These are phyloP conservation scores for Amblyopsis rosae DNA, from an alignment of 2,113 vertebrate species.

Conservation along the genomic window DNA sequence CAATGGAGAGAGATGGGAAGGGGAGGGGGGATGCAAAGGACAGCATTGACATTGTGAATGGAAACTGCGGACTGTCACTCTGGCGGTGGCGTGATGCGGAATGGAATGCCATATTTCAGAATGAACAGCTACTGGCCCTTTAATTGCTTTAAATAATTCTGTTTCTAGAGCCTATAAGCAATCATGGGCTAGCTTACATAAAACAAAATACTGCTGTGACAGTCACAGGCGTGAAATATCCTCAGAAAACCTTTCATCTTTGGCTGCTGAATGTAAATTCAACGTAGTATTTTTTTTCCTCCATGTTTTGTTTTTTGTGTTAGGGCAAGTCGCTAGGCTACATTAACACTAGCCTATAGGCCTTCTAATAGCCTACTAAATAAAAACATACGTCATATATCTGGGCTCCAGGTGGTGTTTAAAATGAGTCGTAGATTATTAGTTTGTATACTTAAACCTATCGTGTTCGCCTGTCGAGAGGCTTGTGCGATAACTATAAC, in stretches of 20 bases:
- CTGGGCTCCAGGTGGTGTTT: too few species aligned
- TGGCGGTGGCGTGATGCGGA: conserved; percentile 38
- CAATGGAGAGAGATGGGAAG: neutral
- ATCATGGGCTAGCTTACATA: neutral
- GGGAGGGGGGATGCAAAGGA: conserved; percentile 30
- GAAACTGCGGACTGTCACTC: conserved; percentile 56
- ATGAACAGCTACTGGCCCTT: conserved; percentile 29
- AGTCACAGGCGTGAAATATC: conserved; percentile 6
- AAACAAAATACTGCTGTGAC: neutral
- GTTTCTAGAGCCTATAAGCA: neutral
- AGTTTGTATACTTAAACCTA: too few species aligned
- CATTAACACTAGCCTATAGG: too few species aligned
- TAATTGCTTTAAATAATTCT: conserved; percentile 18
- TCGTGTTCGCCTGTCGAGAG: too few species aligned
- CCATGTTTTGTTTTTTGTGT: neutral
- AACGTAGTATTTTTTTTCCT: neutral
- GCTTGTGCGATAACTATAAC: too few species aligned
- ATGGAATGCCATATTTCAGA: conserved; percentile 24
- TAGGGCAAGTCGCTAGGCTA: too few species aligned
- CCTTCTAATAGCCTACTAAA: too few species aligned
- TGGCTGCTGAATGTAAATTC: neutral
- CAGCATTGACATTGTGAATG: conserved; percentile 68
- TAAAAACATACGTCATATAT: too few species aligned
- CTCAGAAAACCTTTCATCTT: neutral
- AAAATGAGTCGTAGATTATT: too few species aligned